Base-by-base conservation (phyloP, 1,140 invertebrate genomes). In the Acromyrmex echinatior region DNA sequence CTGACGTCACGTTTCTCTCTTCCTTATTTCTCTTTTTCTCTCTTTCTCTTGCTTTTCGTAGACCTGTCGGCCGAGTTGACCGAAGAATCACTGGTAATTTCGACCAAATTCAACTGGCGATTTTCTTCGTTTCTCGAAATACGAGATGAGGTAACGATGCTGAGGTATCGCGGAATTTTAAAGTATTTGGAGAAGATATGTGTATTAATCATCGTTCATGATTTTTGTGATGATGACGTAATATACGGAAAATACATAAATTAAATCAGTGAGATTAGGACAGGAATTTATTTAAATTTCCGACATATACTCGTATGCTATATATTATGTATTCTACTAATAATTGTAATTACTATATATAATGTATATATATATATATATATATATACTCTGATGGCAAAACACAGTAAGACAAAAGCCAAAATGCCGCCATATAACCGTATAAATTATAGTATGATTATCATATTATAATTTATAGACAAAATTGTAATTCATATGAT, bases 1-100 rank as follows among this genome's bases (percentile, higher is more conserved):
- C 62, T 87, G 87, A 88, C 77, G 88, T 90, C 77, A 56, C 18
- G 25, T 80, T 45, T 56, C 25, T 65, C 6, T 71, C 10, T 21
- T 21, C 21, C 21, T 21, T 53, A 3, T 60, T 2, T 49, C 1
- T 56, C 9, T 56, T 14, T 31, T 45, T 12, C 0, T 56, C n/a
- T 56, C 1, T 70, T 3, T 51, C 16, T 49, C 9, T 45, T 25
- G 9, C 18, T n/a, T 6, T 60, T 45, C 21, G 49, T 16, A 3
- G 9, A 18, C 12, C 53, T n/a, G 49, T 68, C 28, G 2, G 12
- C 6, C 21, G 14, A 89, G 18, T 25, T 77, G 62, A 35, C 39
- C 31, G 18, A 25, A 56, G 16, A 66, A 51, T 21, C 51, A 58
- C 9, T 12, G 35, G 9, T 53, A 77, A 88, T 87, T 89, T 78